Conservation (phyloP, 2,113 vertebrate species). For the Falco punctatus region DNA sequence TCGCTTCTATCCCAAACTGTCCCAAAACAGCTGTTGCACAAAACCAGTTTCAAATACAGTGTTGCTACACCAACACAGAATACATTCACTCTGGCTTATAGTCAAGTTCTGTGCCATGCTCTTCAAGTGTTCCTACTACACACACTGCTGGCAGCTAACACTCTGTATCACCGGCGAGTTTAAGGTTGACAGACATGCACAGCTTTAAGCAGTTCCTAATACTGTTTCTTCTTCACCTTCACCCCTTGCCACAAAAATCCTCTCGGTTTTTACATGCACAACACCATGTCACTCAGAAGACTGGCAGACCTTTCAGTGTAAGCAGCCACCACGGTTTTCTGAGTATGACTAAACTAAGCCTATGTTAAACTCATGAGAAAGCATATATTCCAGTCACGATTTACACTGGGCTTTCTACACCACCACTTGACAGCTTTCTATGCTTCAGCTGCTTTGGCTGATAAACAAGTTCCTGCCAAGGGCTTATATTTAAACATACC, state of each 20-base stretch:
- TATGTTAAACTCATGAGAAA: not conserved
- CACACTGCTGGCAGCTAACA: not conserved
- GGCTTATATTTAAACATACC: not conserved
- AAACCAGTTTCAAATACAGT: not conserved
- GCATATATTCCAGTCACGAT: not conserved
- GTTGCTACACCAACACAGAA: not conserved
- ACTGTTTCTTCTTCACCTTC: not conserved
- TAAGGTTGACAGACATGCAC: not conserved
- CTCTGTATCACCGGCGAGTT: not conserved
- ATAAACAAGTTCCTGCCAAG: not conserved
- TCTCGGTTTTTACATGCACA: not conserved
- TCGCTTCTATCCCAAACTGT: not conserved
- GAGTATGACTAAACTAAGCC: not conserved
- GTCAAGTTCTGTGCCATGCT: not conserved
- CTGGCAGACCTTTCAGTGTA: not conserved
- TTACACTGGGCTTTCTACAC: not conserved
- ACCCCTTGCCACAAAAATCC: not conserved
- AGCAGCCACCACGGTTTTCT: not conserved
- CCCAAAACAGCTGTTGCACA: not conserved
- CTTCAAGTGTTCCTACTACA: not conserved
- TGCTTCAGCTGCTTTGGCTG: not conserved
- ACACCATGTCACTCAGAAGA: not conserved
- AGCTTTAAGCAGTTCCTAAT: not conserved
- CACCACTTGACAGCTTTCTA: not conserved
- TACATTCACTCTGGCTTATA: not conserved